Conservation (phyloP, 1,140 invertebrate species). For the Heliconius hermathena region DNA sequence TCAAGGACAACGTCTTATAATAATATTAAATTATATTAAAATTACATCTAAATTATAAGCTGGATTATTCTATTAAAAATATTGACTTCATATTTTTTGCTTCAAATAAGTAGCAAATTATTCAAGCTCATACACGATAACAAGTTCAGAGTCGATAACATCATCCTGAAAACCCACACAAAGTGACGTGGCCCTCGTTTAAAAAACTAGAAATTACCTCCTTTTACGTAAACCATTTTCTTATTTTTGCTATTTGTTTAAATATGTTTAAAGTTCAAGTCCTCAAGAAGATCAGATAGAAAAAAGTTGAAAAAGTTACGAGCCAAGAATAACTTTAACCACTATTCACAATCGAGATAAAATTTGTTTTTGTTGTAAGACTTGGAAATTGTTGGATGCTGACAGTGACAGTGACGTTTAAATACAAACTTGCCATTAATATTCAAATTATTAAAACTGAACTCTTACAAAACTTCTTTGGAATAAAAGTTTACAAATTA, state of each 20-base stretch:
- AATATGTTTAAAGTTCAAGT: neutral
- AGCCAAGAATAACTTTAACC: neutral
- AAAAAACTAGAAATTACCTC: constrained; percentile 41
- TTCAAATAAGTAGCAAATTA: neutral
- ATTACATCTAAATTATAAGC: neutral
- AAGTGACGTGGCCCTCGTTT: constrained; percentile 54
- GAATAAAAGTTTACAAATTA: no score
- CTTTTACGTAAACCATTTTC: constrained; percentile 58
- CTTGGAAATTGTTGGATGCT: neutral
- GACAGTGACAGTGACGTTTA: neutral
- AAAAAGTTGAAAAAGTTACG: neutral
- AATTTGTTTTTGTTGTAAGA: neutral
- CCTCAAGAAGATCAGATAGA: neutral
- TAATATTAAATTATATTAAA: neutral
- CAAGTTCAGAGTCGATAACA: constrained; percentile 3
- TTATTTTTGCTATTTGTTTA: neutral
- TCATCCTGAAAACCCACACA: constrained; percentile 10
- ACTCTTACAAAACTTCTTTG: no score
- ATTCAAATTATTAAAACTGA: no score
- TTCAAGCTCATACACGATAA: neutral
- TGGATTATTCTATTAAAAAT: neutral
- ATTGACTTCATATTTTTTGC: neutral
- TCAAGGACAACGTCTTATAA: neutral
- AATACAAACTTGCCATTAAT: neutral
- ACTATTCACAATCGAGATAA: neutral